Evolutionary conservation across 2,888 invertebrate species (phyloP).

Genomic region (Spodoptera littoralis): DNA sequence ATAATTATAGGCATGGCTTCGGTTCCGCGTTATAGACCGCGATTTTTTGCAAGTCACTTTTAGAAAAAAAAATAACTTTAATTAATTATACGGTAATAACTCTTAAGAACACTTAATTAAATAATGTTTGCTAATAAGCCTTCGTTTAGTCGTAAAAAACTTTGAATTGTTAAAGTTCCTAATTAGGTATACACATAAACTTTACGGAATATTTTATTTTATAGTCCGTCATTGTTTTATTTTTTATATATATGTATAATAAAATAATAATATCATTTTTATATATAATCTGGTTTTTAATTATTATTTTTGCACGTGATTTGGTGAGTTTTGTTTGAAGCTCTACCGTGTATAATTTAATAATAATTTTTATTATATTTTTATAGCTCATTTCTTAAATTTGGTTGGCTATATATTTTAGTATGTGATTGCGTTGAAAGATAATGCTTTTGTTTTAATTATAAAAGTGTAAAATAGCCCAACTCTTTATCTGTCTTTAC

Average conservation of each 20-base stretch:
- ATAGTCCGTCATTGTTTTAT: conserved; percentile 8
- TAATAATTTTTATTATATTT: not conserved
- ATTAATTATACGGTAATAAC: conserved; percentile 44
- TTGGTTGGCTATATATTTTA: not conserved
- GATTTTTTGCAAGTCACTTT: conserved; percentile 34
- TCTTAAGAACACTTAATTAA: conserved; percentile 58
- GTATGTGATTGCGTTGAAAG: too few species aligned
- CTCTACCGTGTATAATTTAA: not conserved
- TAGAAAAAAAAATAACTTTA: conserved; percentile 15
- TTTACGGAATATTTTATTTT: conserved; percentile 27
- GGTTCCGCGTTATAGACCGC: conserved; percentile 18
- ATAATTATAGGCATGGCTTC: conserved; percentile 5
- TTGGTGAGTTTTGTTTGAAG: conserved; percentile 19
- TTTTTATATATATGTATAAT: not conserved
- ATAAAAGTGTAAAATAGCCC: too few species aligned
- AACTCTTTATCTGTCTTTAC: too few species aligned
- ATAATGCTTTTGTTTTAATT: too few species aligned
- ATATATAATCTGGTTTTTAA: too few species aligned
- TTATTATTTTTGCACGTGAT: conserved; percentile 15
- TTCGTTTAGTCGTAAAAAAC: conserved; percentile 52
- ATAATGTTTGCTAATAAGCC: conserved; percentile 54
- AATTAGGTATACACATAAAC: conserved; percentile 35
- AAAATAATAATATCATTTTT: not conserved
- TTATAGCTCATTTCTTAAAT: conserved; percentile 7
- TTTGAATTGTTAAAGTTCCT: conserved; percentile 45